phyloP scores from a whole-genome alignment of 2,113 vertebrate genomes.

The Hemiprocne comata region DNA sequence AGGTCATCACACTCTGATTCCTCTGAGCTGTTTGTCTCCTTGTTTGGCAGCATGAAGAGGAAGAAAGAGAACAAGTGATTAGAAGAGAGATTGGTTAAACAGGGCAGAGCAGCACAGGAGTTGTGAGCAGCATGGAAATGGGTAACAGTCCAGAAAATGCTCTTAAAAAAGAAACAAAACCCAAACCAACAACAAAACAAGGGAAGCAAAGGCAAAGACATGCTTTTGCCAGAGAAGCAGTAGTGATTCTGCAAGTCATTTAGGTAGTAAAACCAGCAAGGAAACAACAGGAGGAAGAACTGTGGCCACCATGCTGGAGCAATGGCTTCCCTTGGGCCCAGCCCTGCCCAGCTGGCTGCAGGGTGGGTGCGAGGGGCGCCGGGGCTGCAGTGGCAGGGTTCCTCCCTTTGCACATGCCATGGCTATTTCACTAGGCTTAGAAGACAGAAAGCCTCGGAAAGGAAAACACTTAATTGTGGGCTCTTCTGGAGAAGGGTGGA shows the following conservation, averaged over 20 bases:
- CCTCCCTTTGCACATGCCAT: constrained; percentile 48
- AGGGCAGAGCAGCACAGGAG: constrained; percentile 9
- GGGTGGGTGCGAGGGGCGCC: neutral
- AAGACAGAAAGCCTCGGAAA: constrained; percentile 18
- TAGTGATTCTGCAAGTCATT: neutral
- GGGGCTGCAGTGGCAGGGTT: neutral
- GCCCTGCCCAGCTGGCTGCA: neutral
- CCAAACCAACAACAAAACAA: neutral
- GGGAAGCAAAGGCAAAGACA: constrained; percentile 50
- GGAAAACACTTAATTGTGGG: constrained; percentile 41
- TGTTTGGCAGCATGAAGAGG: constrained; percentile 80
- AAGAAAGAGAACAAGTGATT: constrained; percentile 78
- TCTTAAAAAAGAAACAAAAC: neutral
- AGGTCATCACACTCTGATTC: constrained; percentile 98
- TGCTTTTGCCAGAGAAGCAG: constrained; percentile 61
- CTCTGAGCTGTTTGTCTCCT: constrained; percentile 97
- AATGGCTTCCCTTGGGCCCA: neutral
- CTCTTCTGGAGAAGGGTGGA: constrained; percentile 9
- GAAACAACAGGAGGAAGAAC: constrained; percentile 47
- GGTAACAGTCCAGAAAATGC: neutral
- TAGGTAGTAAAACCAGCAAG: constrained; percentile 12
- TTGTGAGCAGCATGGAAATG: constrained; percentile 37
- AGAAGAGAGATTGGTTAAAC: constrained; percentile 59
- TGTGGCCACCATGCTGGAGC: constrained; percentile 47
- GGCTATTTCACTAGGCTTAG: neutral